These are phyloP conservation scores for Xenops minutus DNA, from an alignment of 2,797 vertebrate genomes.

Conservation along the genomic window DNA sequence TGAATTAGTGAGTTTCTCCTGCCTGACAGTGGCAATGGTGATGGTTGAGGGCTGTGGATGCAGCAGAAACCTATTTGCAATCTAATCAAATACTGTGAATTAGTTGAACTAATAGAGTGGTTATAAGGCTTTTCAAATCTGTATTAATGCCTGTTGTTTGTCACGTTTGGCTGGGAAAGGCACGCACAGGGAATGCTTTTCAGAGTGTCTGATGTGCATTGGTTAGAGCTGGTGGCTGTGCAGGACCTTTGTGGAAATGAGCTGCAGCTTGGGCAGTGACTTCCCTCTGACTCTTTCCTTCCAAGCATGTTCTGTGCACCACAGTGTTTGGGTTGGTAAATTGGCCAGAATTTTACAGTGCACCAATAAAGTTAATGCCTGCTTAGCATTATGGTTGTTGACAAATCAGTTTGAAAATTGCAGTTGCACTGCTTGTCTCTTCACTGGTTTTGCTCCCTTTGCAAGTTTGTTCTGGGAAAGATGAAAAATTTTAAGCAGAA, in stretches of 20 bases:
- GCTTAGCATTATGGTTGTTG: not conserved
- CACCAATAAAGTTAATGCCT: not conserved
- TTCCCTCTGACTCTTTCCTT: not conserved
- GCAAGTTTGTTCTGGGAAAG: not conserved
- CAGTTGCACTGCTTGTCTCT: not conserved
- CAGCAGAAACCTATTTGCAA: not conserved
- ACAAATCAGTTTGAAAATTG: not conserved
- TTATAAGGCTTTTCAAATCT: not conserved
- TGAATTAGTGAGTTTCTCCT: not conserved
- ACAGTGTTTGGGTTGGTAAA: not conserved
- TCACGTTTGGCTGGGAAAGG: not conserved
- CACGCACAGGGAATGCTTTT: not conserved
- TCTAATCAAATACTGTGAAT: not conserved
- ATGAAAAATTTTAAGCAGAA: not conserved
- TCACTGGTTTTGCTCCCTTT: not conserved
- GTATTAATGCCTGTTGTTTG: not conserved
- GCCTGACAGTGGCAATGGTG: rapidly evolving
- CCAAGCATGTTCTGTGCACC: not conserved
- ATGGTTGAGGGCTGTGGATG: not conserved
- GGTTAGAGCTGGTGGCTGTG: rapidly evolving
- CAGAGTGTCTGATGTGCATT: rapidly evolving
- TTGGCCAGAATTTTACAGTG: not conserved
- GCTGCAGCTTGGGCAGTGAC: not conserved
- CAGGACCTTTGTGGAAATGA: not conserved
- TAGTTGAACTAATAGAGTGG: not conserved